Conservation (phyloP, 37 sponge, comb jelly and placozoan species). For the Corticium candelabrum region DNA sequence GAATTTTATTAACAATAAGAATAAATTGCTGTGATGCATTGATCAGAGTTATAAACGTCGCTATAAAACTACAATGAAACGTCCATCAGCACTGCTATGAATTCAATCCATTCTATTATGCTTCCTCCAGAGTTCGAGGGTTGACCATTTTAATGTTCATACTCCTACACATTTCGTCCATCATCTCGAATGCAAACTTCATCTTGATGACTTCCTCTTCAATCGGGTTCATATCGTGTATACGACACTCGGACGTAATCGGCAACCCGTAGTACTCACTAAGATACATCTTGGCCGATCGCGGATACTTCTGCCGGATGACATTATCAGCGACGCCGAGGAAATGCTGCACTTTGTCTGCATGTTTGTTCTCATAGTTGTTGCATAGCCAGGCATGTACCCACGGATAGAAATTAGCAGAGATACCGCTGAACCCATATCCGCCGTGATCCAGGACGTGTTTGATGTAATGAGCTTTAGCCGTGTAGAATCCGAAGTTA, state of each 20-base stretch:
- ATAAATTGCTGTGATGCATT: too few relatives aligned
- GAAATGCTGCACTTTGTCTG: conserved; percentile 20
- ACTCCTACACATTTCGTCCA: not conserved
- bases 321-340: conserved; percentile 13
- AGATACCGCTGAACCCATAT: conserved; percentile 82
- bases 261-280: conserved; percentile 44
- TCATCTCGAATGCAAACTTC: not conserved
- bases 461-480: conserved; percentile 53
- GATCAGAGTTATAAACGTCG: too few relatives aligned
- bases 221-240: conserved; percentile 29
- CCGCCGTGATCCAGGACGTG: conserved; percentile 53
- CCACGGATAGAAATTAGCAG: conserved; percentile 76
- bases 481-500: conserved; percentile 41
- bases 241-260: conserved; percentile 51
- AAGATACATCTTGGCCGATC: conserved; percentile 59
- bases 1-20: too few relatives aligned
- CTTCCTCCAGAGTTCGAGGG: not conserved
- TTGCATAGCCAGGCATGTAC: conserved; percentile 58
- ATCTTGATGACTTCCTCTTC: conserved; percentile 61
- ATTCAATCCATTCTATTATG: not conserved
- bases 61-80: too few relatives aligned
- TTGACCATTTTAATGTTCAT: not conserved
- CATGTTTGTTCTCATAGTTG: conserved; percentile 9
- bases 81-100: too few relatives aligned
- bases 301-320: conserved; percentile 49